Conservation (phyloP, 1,140 invertebrate species). For the Brachionus asplanchnoidis region DNA sequence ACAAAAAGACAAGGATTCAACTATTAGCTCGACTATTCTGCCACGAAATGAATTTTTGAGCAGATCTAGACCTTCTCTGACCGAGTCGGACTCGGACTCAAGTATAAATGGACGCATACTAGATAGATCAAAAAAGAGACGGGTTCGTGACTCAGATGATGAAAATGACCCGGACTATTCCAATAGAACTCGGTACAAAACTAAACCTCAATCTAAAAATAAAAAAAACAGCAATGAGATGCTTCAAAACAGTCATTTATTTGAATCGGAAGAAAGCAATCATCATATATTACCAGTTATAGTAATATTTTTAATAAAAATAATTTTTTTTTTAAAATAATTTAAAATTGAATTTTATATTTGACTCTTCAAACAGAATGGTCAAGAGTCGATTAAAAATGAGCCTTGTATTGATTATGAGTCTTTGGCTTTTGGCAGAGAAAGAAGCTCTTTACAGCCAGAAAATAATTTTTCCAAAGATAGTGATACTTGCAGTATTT, state of each 20-base stretch:
- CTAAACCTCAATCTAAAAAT: neutral
- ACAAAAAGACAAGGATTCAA: neutral
- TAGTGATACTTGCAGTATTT: neutral
- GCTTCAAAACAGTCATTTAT: neutral
- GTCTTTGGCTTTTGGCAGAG: neutral
- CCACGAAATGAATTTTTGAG: neutral
- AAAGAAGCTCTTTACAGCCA: neutral
- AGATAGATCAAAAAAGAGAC: neutral
- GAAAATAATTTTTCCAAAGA: neutral
- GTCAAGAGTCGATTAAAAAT: neutral
- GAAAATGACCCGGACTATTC: neutral
- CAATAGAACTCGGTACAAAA: neutral
- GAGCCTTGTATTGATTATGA: neutral
- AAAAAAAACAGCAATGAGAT: neutral
- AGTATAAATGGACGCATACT: neutral
- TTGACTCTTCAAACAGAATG: neutral
- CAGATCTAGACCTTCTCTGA: neutral
- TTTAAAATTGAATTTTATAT: neutral
- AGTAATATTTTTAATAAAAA: neutral
- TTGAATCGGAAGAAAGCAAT: neutral
- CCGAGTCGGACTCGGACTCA: neutral
- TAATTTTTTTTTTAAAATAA: neutral
- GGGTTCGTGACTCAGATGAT: neutral
- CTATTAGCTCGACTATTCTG: neutral
- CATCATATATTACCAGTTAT: neutral